Conservation (phyloP, 2,888 invertebrate genomes). For the Myathropa florea region DNA sequence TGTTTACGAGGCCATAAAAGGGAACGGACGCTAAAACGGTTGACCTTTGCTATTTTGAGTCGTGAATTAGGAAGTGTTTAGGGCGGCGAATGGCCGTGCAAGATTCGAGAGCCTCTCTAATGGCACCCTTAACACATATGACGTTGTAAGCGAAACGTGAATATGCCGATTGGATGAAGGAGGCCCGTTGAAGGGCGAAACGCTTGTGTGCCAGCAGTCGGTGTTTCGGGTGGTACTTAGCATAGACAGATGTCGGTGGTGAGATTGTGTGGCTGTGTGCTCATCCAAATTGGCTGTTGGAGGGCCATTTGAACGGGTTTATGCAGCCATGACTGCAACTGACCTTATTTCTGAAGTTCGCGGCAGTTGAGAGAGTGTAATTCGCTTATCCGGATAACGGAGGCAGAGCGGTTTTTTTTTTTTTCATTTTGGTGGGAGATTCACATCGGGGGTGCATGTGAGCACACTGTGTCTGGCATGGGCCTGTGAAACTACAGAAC, state of each 20-base stretch:
- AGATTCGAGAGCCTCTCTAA: not conserved
- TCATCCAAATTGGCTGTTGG: not conserved
- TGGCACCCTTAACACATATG: not conserved
- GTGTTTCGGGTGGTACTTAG: not conserved
- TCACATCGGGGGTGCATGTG: not conserved
- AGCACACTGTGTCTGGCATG: not conserved
- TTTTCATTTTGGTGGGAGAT: not conserved
- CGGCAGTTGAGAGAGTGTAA: not conserved
- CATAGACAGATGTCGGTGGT: not conserved
- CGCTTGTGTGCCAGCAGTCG: not conserved
- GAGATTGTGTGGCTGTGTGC: too few relatives aligned
- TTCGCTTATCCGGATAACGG: not conserved
- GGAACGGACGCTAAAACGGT: slow-evolving; percentile 9
- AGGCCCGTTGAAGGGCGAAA: too few relatives aligned
- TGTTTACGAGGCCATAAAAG: slow-evolving; percentile 53
- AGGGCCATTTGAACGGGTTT: not conserved
- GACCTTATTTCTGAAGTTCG: not conserved
- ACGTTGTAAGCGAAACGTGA: not conserved
- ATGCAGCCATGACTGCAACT: not conserved
- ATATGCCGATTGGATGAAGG: not conserved
- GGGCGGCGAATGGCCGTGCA: not conserved
- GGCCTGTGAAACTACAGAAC: not conserved
- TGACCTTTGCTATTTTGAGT: slow-evolving; percentile 26
- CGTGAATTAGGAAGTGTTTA: slow-evolving; percentile 12
- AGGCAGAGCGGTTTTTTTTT: not conserved